Evolutionary conservation across 2,113 vertebrate species (phyloP).

Genomic region (Tupaia chinensis): DNA sequence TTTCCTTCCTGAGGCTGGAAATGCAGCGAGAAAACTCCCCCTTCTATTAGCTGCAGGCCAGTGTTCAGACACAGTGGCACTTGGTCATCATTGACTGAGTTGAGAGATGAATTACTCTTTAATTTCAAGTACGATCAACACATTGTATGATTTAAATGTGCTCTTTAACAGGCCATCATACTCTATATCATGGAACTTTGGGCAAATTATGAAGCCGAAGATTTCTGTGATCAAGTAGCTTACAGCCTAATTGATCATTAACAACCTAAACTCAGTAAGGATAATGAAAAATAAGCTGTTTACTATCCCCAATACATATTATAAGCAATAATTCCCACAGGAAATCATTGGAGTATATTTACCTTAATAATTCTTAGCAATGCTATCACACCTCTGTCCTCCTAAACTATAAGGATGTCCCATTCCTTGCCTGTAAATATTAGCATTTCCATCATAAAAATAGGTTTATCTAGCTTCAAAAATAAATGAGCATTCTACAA

Average conservation of each 20-base stretch:
- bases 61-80: not conserved
- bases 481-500: not conserved
- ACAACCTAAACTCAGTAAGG: not conserved
- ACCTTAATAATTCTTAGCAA: not conserved
- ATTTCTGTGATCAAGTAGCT: not conserved
- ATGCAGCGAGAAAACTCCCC: not conserved
- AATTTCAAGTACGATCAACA: not conserved
- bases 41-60: not conserved
- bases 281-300: slow-evolving; percentile 5
- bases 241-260: not conserved
- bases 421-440: not conserved
- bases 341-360: not conserved
- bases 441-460: not conserved
- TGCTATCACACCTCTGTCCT: not conserved
- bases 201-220: not conserved
- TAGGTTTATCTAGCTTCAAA: not conserved
- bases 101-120: not conserved
- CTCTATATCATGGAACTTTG: not conserved
- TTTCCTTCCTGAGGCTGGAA: not conserved
- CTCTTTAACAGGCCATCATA: not conserved
- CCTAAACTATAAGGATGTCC: not conserved
- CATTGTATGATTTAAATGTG: not conserved
- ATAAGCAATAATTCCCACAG: not conserved
- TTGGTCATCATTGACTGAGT: not conserved
- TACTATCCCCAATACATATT: not conserved